These are phyloP conservation scores for Sphaerodactylus townsendi DNA, from an alignment of 2,113 vertebrate species.

Conservation along the genomic window DNA sequence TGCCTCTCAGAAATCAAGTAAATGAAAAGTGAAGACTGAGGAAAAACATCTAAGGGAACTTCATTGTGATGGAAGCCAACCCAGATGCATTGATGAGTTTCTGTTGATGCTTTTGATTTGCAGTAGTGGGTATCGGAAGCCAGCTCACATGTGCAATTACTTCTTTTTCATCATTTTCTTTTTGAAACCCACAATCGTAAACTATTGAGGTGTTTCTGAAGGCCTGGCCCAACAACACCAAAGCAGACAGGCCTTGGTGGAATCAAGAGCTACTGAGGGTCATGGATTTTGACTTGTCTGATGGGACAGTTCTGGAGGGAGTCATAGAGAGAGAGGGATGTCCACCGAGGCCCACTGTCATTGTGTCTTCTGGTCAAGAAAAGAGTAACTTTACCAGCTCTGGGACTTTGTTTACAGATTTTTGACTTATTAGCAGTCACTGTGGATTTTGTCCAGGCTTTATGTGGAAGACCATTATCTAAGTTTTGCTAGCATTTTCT, in stretches of 20 bases:
- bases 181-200: neutral
- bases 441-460: neutral
- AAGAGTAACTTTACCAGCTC: neutral
- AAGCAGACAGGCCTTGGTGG: neutral
- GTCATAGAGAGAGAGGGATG: slow-evolving; percentile 11
- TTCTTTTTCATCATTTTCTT: slow-evolving; percentile 14
- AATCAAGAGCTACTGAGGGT: neutral
- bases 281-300: neutral
- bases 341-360: neutral
- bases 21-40: neutral
- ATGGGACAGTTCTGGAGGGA: slow-evolving; percentile 1
- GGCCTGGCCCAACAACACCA: neutral
- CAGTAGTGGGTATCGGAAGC: slow-evolving; percentile 43
- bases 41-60: neutral
- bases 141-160: slow-evolving; percentile 65
- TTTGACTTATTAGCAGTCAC: neutral
- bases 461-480: neutral
- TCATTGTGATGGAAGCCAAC: neutral
- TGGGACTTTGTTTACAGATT: slow-evolving; percentile 47
- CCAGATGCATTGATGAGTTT: slow-evolving; percentile 37
- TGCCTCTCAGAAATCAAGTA: fast-evolving
- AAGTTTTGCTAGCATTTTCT: fast-evolving
- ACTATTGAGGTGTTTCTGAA: neutral
- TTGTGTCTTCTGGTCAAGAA: neutral
- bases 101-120: slow-evolving; percentile 25